A percentile compares a stretch with the other conserved stretches of the same genome.
Evolutionary conservation across 2,797 vertebrate species (phyloP).

Genomic region (Sebastes paucispinis): DNA sequence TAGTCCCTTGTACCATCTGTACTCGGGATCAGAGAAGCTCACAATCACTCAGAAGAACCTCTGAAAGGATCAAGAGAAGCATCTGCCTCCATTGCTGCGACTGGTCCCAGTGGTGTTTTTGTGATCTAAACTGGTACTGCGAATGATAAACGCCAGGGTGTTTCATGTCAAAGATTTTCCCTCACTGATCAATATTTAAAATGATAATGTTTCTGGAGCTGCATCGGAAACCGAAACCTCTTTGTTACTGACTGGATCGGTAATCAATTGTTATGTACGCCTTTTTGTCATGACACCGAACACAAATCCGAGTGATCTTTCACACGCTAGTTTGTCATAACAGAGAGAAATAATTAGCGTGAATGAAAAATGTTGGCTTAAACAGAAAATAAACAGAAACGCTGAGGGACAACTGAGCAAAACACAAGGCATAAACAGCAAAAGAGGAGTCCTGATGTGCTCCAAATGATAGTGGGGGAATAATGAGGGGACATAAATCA

Average conservation of each 20-base stretch:
- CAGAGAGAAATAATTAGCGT: slow-evolving; percentile 19
- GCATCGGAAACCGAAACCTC: slow-evolving; percentile 32
- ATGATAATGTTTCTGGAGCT: slow-evolving; percentile 18
- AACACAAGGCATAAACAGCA: neutral
- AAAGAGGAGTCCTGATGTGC: slow-evolving; percentile 9
- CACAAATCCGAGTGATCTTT: slow-evolving; percentile 17
- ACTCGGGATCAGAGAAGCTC: slow-evolving; percentile 44
- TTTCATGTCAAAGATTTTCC: slow-evolving; percentile 29
- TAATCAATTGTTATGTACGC: slow-evolving; percentile 61
- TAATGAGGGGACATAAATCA: slow-evolving; percentile 57
- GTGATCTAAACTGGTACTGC: slow-evolving; percentile 16
- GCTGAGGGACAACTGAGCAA: neutral
- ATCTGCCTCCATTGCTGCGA: slow-evolving; percentile 27
- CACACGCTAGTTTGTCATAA: slow-evolving; percentile 48
- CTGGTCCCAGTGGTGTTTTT: slow-evolving; percentile 24
- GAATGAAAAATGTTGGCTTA: slow-evolving; percentile 3
- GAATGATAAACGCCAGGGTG: slow-evolving; percentile 9
- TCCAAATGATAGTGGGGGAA: slow-evolving; percentile 32
- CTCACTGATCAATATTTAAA: slow-evolving; percentile 45
- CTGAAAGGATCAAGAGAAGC: slow-evolving; percentile 54
- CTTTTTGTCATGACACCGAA: slow-evolving; percentile 59
- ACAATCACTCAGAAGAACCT: slow-evolving; percentile 5
- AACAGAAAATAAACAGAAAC: slow-evolving; percentile 8
- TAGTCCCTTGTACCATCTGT: slow-evolving; percentile 68
- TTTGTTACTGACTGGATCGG: slow-evolving; percentile 29